phyloP scores from a whole-genome alignment of 2,888 invertebrate species.

The Amitus sp. region DNA sequence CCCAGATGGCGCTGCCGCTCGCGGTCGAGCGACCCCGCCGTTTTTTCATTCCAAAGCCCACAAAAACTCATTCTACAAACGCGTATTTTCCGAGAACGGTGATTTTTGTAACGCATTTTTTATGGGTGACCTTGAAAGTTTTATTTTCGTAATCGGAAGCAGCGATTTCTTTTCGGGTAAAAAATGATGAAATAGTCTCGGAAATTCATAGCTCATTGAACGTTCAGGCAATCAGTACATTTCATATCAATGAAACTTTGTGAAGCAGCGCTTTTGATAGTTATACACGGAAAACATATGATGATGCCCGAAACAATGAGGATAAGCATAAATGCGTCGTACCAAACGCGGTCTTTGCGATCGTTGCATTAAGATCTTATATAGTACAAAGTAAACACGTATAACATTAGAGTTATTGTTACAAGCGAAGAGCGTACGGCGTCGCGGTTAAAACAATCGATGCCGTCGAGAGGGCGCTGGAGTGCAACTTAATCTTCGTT shows the following conservation, averaged over 20 bases:
- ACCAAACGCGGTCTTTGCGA: constrained; percentile 55
- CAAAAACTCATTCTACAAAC: too few species aligned
- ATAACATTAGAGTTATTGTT: constrained; percentile 57
- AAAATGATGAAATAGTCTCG: constrained; percentile 20
- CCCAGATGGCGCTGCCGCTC: too few species aligned
- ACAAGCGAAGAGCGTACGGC: constrained; percentile 33
- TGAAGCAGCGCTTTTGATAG: constrained; percentile 27
- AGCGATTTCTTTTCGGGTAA: background rate
- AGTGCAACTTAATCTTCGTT: too few species aligned
- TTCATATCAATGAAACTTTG: constrained; percentile 36
- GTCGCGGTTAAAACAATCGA: too few species aligned
- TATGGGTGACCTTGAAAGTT: too few species aligned
- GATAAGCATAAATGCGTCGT: constrained; percentile 55
- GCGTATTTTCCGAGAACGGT: too few species aligned
- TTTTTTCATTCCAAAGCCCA: too few species aligned
- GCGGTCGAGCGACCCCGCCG: too few species aligned
- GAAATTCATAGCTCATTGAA: constrained; percentile 35
- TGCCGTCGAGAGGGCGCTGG: too few species aligned
- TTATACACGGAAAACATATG: constrained; percentile 32
- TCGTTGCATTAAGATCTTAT: constrained; percentile 63
- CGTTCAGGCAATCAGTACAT: constrained; percentile 38
- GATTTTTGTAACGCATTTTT: too few species aligned
- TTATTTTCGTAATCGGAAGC: too few species aligned
- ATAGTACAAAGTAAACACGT: constrained; percentile 66
- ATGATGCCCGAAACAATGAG: constrained; percentile 25